A percentile compares a stretch with the other conserved stretches of the same genome.
These are phyloP conservation scores for Podotricha telesiphe DNA, from an alignment of 2,888 invertebrate genomes.

Conservation along the genomic window DNA sequence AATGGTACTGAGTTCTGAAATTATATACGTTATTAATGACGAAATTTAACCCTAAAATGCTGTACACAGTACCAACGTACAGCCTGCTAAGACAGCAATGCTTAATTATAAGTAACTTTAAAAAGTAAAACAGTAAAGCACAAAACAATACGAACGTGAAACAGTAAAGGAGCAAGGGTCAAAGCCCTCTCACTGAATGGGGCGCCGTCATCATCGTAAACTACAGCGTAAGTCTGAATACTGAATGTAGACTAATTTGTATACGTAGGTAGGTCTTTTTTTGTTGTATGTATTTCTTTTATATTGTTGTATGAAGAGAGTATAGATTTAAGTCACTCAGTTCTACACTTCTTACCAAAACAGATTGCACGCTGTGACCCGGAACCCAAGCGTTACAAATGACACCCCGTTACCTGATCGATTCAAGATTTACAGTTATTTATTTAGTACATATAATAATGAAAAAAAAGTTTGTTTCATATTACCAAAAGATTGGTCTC, in stretches of 20 bases:
- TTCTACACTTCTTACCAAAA: not conserved
- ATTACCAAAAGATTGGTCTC: not conserved
- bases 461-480: not conserved
- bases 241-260: constrained; percentile 18
- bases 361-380: not conserved
- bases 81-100: not conserved
- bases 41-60: not conserved
- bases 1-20: too few relatives aligned
- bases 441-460: not conserved
- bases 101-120: not conserved
- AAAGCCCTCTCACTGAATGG: constrained; percentile 24
- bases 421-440: not conserved
- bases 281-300: not conserved
- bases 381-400: not conserved
- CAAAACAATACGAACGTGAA: constrained; percentile 17
- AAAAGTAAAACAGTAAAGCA: constrained; percentile 12
- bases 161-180: constrained; percentile 29
- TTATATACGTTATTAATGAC: too few relatives aligned
- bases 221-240: constrained; percentile 10
- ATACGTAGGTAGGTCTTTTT: not conserved
- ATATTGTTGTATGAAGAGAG: not conserved
- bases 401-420: not conserved
- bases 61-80: not conserved
- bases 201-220: constrained; percentile 18
- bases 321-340: not conserved